Evolutionary conservation across 2,113 vertebrate species (phyloP), one percentile per base, ranked within the genome.

Genomic region (Athene cunicularia): DNA sequence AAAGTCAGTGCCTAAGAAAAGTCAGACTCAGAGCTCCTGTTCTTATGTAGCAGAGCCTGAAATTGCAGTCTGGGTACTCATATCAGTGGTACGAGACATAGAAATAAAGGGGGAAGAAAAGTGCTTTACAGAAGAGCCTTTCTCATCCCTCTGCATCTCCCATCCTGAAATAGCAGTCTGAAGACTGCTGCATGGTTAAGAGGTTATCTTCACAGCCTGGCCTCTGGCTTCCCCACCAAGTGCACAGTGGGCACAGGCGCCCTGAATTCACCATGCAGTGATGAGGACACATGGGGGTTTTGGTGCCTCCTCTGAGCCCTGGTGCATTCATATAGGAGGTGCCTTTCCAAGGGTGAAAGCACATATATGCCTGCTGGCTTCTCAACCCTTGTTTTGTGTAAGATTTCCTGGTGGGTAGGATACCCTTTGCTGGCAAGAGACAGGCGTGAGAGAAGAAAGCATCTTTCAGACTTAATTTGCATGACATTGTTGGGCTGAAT

Each of bases 231-330:
- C 18, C 28, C 89, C 62, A 10, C 13, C 5, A 12, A 43, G 12
- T 7, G 8, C 27, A 49, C 33, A 32, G n/a, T n/a, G 37, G 45
- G 24, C 82, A 56, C 35, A 70, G 30, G 22, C 4, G 14, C 24
- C 22, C 33, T 47, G 21, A 73, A 71, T 72, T 85, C 66, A 64
- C 21, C 12, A 27, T 87, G 27, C 33, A 63, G 8, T 27, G 20
- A 30, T 32, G 26, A 1, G 28, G 30, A 27, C 26, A 41, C 7
- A 12, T 0, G 0, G 30, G 9, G 11, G 5, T 56, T 62, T 82
- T 59, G 35, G 26, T 26, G 32, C 27, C 58, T 80, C 7, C 45
- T 83, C 58, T 83, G 74, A 86, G 5, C 43, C 33, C 19, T 63
- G 49, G 11, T 32, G 23, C 1, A 1, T 64, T 67, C 3, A 3